phyloP scores from a whole-genome alignment of 1,140 invertebrate genomes.

The Saccostrea glomerata region DNA sequence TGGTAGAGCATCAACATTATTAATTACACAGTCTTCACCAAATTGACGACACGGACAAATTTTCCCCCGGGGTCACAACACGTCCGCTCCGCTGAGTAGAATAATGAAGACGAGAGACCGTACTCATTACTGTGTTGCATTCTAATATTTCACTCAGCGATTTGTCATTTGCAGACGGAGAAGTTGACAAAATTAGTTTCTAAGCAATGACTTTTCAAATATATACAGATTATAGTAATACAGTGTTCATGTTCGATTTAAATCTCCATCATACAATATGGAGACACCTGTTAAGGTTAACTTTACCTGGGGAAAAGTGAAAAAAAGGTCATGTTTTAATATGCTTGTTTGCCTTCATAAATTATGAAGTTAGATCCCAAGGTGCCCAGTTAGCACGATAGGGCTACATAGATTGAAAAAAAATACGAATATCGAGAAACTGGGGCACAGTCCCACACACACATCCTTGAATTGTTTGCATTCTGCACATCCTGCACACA shows the following conservation, averaged over 20 bases:
- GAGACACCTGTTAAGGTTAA: background rate
- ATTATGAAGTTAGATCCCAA: background rate
- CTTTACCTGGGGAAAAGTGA: background rate
- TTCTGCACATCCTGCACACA: background rate
- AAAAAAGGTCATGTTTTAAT: background rate
- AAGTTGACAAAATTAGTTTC: no score
- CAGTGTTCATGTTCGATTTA: background rate
- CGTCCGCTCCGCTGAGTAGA: background rate
- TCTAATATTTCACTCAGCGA: no score
- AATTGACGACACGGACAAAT: background rate
- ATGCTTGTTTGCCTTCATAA: background rate
- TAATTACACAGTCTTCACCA: background rate
- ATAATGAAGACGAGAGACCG: no score
- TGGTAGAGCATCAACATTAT: background rate
- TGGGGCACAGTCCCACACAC: background rate
- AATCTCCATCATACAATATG: background rate
- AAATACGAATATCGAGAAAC: background rate
- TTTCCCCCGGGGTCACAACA: background rate
- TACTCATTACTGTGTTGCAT: no score
- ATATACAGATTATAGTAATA: no score
- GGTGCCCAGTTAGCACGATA: no score
- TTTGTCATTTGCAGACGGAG: no score
- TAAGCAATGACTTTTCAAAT: no score
- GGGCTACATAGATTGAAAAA: no score
- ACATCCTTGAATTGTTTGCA: background rate